Evolutionary conservation across 1,140 invertebrate genomes (phyloP), one percentile per base, ranked within the genome.

Genomic region (Telenomus remus): DNA sequence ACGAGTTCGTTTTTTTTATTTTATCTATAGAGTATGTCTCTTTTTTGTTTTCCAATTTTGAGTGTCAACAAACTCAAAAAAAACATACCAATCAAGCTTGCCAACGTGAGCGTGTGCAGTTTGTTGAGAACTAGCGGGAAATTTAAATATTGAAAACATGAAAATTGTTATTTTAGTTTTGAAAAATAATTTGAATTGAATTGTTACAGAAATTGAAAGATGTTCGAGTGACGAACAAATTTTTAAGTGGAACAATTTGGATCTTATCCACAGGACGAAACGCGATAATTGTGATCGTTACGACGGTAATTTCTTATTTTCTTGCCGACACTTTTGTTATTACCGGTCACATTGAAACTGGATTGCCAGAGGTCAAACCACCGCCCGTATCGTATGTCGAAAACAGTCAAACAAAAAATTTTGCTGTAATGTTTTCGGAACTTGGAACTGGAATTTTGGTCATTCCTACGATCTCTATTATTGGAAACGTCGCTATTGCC

Each of bases 401-500:
- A 84, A 0, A 80, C 65, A 88, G 88, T 42, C 91, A 92, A 50
- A 91, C 91, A 0, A 84, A 88, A 11, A 83, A 80, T 0, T 90
- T 91, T 12, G 56, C 79, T 0, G 87, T 90, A 10, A 91, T 93
- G 84, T 80, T 91, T 5, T 74, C 84, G 5, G 88, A 91, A 56
- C 83, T 94, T 27, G 90, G 91, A 1, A 86, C 90, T 7, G 92
- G 92, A 0, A 83, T 94, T 1, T 66, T 93, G 14, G 89, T 94
- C 1, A 89, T 94, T 14, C 93, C 93, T 1, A 75, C 94, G 4
- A 89, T 95, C 3, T 91, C 92, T 7, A 90, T 94, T 16, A 89
- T 95, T 42, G 93, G 92, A 54, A 93, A 94, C 74, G 90, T 95
- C 11, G 93, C 93, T 1, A 94, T 94, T 51, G 93, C 92, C 0